A percentile compares a stretch with the other conserved stretches of the same genome.
phyloP scores from a whole-genome alignment of 1,140 invertebrate genomes.

The Microplitis demolitor region DNA sequence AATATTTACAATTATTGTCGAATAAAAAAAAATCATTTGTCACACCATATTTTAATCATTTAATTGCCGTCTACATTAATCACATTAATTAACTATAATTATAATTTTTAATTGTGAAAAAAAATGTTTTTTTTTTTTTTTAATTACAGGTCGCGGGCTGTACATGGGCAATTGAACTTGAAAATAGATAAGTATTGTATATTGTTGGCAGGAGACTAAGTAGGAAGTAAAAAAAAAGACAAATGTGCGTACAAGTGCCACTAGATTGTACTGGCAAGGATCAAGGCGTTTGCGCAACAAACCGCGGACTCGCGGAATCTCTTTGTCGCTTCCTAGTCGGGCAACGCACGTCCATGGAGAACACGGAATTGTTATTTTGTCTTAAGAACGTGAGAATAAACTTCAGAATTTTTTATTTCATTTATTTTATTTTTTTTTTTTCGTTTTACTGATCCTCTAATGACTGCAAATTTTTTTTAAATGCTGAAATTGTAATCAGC shows the following conservation, averaged over 20 bases:
- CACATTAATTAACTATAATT: no score
- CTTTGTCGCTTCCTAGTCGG: slow-evolving; percentile 28
- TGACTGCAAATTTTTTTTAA: not conserved
- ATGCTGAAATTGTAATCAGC: no score
- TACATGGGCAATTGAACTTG: not conserved
- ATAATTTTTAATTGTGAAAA: no score
- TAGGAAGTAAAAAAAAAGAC: not conserved
- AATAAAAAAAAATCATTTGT: no score
- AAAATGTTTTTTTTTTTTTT: no score
- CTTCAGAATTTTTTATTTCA: no score
- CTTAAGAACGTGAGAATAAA: slow-evolving; percentile 41
- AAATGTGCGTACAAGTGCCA: not conserved
- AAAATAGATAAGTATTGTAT: not conserved
- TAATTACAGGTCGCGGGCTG: no score
- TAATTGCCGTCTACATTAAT: no score
- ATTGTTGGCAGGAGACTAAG: not conserved
- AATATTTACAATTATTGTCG: no score
- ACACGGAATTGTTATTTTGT: slow-evolving; percentile 49
- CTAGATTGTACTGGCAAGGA: slow-evolving; percentile 5
- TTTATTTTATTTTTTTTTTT: not conserved
- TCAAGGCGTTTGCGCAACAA: slow-evolving; percentile 14
- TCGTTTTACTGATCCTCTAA: not conserved
- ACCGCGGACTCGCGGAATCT: slow-evolving; percentile 19
- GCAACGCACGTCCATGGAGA: slow-evolving; percentile 32
- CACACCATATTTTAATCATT: no score